These are phyloP conservation scores for Agrypnia vestita DNA, from an alignment of 1,140 invertebrate species.

Conservation along the genomic window DNA sequence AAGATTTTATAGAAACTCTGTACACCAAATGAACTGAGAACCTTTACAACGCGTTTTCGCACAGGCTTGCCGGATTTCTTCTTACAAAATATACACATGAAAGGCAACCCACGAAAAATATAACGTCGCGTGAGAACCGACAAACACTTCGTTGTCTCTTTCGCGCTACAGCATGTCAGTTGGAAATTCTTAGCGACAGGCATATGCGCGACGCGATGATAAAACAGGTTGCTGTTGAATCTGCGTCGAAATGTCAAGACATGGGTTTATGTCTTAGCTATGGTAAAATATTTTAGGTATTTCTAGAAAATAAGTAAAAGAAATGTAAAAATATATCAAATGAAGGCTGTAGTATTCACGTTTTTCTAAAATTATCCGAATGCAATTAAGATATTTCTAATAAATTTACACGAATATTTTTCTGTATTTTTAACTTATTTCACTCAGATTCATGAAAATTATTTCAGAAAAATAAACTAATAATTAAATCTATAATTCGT, in stretches of 20 bases:
- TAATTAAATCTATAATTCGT: too few relatives aligned
- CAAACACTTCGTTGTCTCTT: constrained; percentile 7
- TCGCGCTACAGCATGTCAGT: not conserved
- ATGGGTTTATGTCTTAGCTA: constrained; percentile 19
- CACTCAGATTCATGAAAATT: too few relatives aligned
- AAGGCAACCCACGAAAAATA: constrained; percentile 21
- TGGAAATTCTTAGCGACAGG: not conserved
- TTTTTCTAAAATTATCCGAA: too few relatives aligned
- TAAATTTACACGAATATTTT: too few relatives aligned
- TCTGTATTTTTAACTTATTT: too few relatives aligned
- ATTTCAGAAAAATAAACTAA: too few relatives aligned
- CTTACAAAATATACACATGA: constrained; percentile 26
- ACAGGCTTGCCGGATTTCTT: constrained; percentile 43
- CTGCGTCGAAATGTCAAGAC: constrained; percentile 12
- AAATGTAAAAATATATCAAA: too few relatives aligned
- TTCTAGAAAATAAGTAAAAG: not conserved
- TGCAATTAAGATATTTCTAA: too few relatives aligned
- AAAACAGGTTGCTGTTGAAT: constrained; percentile 21
- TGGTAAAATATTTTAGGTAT: not conserved
- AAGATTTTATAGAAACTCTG: constrained; percentile 6
- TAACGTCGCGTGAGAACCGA: not conserved
- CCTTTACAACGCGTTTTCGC: constrained; percentile 27
- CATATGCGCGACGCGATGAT: not conserved
- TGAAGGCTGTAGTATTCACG: too few relatives aligned
- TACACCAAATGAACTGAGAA: not conserved